phyloP scores from a whole-genome alignment of 2,888 invertebrate species.

The Drosophila mimica region DNA sequence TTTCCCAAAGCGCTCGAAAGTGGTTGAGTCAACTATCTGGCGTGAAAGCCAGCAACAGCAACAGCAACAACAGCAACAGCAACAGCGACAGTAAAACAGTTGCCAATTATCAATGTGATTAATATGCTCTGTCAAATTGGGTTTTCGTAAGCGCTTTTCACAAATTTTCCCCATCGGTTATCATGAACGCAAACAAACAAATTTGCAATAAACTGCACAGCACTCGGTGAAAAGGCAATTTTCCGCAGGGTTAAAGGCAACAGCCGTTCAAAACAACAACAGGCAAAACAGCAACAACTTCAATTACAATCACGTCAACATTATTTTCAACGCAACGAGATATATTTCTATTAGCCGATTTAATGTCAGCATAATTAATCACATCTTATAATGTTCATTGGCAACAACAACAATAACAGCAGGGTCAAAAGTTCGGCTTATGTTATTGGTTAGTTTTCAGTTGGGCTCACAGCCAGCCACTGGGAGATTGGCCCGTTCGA shows the following conservation, averaged over 20 bases:
- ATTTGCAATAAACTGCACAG: slow-evolving; percentile 78
- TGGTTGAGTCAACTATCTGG: slow-evolving; percentile 17
- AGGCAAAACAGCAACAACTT: slow-evolving; percentile 60
- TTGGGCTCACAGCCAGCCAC: slow-evolving; percentile 22
- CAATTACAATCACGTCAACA: slow-evolving; percentile 81
- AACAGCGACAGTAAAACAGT: slow-evolving; percentile 56
- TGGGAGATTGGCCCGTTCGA: slow-evolving; percentile 44
- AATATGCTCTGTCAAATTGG: slow-evolving; percentile 73
- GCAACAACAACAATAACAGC: slow-evolving; percentile 32
- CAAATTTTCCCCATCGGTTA: slow-evolving; percentile 75
- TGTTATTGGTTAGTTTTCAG: slow-evolving; percentile 51
- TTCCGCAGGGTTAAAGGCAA: slow-evolving; percentile 70
- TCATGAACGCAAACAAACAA: slow-evolving; percentile 71
- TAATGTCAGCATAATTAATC: slow-evolving; percentile 81
- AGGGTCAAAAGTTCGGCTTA: slow-evolving; percentile 69
- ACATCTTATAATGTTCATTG: slow-evolving; percentile 64
- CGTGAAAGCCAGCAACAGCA: slow-evolving; percentile 54
- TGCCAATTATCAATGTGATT: slow-evolving; percentile 77
- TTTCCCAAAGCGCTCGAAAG: slow-evolving; percentile 47
- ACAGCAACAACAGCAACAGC: not conserved
- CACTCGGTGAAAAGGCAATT: slow-evolving; percentile 73
- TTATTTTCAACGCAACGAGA: slow-evolving; percentile 78
- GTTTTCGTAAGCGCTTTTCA: slow-evolving; percentile 74
- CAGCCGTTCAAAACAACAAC: slow-evolving; percentile 40
- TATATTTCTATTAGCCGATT: slow-evolving; percentile 81